A percentile compares a stretch with the other conserved stretches of the same genome.
phyloP scores from a whole-genome alignment of 1,140 invertebrate species.

The Teleopsis dalmanni region DNA sequence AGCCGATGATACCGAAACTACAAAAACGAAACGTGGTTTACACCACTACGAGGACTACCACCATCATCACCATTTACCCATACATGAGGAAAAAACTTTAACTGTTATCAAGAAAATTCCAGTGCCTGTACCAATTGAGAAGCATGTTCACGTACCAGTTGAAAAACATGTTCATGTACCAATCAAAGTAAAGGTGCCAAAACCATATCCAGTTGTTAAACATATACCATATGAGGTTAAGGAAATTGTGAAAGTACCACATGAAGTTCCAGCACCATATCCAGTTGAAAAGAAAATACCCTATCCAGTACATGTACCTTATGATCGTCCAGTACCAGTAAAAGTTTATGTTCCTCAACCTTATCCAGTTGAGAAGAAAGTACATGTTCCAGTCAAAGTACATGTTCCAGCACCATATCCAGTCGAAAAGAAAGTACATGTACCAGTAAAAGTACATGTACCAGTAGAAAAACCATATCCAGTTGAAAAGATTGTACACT shows the following conservation, averaged over 20 bases:
- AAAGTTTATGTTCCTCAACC: conserved; percentile 61
- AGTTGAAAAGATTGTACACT: conserved; percentile 64
- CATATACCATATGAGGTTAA: conserved; percentile 56
- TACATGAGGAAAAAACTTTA: conserved; percentile 60
- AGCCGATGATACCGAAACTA: conserved; percentile 48
- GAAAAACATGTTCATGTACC: conserved; percentile 52
- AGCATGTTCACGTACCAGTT: conserved; percentile 50
- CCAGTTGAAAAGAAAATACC: conserved; percentile 58
- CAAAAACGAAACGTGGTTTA: conserved; percentile 59
- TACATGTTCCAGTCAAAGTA: conserved; percentile 61
- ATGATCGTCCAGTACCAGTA: conserved; percentile 56
- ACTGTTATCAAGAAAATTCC: conserved; percentile 66
- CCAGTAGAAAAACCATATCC: conserved; percentile 61
- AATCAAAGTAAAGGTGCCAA: conserved; percentile 52
- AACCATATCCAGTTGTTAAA: conserved; percentile 56
- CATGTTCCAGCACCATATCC: conserved; percentile 62
- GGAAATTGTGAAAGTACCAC: conserved; percentile 56
- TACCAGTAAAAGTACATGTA: conserved; percentile 60
- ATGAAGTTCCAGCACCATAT: conserved; percentile 55
- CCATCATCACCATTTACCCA: conserved; percentile 33
- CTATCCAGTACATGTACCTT: conserved; percentile 55
- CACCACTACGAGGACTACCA: conserved; percentile 48
- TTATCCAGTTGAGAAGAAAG: conserved; percentile 57
- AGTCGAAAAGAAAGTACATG: conserved; percentile 61
- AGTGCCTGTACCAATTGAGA: conserved; percentile 55